Evolutionary conservation across 2,888 invertebrate genomes (phyloP), one percentile per base, ranked within the genome.

Genomic region (Dusona sp.): DNA sequence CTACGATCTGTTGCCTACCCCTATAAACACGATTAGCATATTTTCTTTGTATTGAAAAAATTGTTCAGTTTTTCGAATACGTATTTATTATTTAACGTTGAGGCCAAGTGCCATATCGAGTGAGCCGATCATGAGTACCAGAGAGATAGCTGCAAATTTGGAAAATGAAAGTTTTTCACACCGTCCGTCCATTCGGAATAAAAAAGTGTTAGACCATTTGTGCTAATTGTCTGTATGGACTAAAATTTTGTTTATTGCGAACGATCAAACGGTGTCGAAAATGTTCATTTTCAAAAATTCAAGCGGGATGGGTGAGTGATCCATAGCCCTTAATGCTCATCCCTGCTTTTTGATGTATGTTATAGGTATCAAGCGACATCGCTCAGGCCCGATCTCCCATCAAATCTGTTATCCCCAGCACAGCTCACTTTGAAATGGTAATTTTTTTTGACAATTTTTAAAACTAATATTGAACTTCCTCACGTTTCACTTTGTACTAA

Each of bases 381-480:
- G 91, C 93, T 90, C 94, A 94, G 89, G 90, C 93, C 89, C 94
- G 92, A 92, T 92, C 90, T 89, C 93, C 94, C 89, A 90, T 91
- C 87, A 94, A 94, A 91, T 92, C 94, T 81, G 90, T 92, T 84
- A 91, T 92, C 89, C 90, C 93, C 85, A 92, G 92, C 88, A 89
- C 93, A 85, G 90, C 92, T 87, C 94, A 93, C 86, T 94, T 93
- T 90, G 94, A 94, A 92, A 94, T 93, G 94, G 94, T 94, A 94
- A 91, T 91, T 93, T 74, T 75, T n/a, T 72, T 33, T 54, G 48
- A 61, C 64, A 85, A 86, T 82, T 74, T 83, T 67, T 7, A 2
- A 16, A 29, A 61, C 29, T 29, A 29, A 61, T 7, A 16, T 29
- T 29, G 16, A 29, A 1, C 29, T 61, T 7, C 6, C 29, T n/a